These are phyloP conservation scores for Carollia perspicillata DNA, from an alignment of 2,113 vertebrate genomes.

Conservation along the genomic window DNA sequence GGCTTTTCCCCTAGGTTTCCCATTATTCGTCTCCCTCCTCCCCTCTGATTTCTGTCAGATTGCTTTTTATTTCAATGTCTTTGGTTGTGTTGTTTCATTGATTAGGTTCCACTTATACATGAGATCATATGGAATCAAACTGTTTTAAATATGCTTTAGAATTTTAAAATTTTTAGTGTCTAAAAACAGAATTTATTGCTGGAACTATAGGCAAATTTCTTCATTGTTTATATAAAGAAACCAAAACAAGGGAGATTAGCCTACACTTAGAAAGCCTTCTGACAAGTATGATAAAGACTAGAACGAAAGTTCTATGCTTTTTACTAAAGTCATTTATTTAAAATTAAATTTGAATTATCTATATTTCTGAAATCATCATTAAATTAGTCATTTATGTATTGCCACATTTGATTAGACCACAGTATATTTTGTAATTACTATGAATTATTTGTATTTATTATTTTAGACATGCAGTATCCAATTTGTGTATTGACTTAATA, in stretches of 20 bases:
- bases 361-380: not conserved
- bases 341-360: not conserved
- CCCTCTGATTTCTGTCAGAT: too few relatives aligned
- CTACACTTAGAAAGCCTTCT: not conserved
- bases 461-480: not conserved
- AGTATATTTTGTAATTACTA: not conserved
- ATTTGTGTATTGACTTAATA: not conserved
- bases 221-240: not conserved
- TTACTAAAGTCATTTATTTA: not conserved
- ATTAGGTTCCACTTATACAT: too few relatives aligned
- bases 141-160: not conserved
- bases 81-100: too few relatives aligned
- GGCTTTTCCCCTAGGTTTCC: too few relatives aligned
- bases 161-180: not conserved
- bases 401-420: not conserved
- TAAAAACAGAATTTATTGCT: not conserved
- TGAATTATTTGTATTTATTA: not conserved
- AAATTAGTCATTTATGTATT: not conserved
- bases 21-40: too few relatives aligned
- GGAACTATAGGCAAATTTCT: fast-evolving
- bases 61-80: too few relatives aligned
- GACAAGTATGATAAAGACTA: not conserved
- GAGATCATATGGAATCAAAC: not conserved
- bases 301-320: not conserved
- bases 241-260: not conserved